Base-by-base conservation (phyloP, 2,113 vertebrate species). In the Lophius piscatorius region DNA sequence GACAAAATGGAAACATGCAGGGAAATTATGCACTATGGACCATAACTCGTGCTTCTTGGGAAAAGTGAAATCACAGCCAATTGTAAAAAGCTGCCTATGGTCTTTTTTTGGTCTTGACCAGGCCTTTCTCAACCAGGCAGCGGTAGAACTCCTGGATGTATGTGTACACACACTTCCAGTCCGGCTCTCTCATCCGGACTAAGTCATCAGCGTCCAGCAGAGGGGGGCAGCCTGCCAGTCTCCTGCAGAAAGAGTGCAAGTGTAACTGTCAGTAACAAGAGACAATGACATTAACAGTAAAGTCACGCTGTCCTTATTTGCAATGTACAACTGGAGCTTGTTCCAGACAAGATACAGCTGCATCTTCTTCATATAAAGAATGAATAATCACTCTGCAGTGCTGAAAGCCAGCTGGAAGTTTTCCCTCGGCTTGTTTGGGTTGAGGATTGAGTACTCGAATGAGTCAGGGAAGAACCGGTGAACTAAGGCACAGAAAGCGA, bases 151-250 rank as follows among this genome's bases (percentile, higher is more conserved):
- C 97, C 91, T 98, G 97, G 90, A 99, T 94, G 93, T 98, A 99
- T 51, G 97, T 99, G 92, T 98, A 99, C 83, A 99, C 95, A 87
- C 97, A 99, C 92, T 98, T 99, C 97, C 97, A 99, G 90, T 99
- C 97, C 0, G 97, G 97, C 85, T 98, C 97, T 40, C 91, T 88
- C 94, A 99, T 96, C 89, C 93, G 93, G 84, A 98, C 91, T 90
- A 99, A 91, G 91, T 99, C 97, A 61, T 99, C 95, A 63, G 96
- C 92, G 41, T 98, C 97, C 90, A 99, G 92, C 90, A 99, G 93
- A 81, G 94, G 92, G 4, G 97, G 93, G 91, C 97, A 98, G 85
- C 95, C 96, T 24, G 93, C 94, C 91, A 95, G 91, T 76, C 90
- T 96, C 93, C 97, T 99, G 91, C 81, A 90, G 39, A 62, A 31